Conservation (phyloP, 2,888 invertebrate species). For the Drosophila mercatorum region DNA sequence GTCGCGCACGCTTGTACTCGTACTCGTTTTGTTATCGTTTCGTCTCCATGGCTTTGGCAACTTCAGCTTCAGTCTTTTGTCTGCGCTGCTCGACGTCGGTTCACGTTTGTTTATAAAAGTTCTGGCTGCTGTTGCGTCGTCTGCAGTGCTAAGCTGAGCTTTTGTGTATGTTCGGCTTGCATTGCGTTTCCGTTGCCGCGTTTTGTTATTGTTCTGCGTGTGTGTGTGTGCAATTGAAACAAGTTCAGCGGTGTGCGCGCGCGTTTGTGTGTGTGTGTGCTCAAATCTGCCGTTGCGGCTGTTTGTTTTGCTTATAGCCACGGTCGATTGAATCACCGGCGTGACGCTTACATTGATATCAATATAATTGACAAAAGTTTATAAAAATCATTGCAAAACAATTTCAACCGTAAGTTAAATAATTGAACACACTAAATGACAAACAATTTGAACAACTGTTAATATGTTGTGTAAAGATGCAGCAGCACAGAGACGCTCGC, state of each 20-base stretch:
- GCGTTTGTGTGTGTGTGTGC: slow-evolving; percentile 25
- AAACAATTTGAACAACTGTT: slow-evolving; percentile 36
- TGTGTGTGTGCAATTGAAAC: slow-evolving; percentile 41
- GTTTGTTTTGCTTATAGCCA: slow-evolving; percentile 63
- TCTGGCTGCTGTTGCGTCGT: slow-evolving; percentile 40
- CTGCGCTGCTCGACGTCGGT: slow-evolving; percentile 59
- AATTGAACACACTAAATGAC: slow-evolving; percentile 26
- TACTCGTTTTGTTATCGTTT: slow-evolving; percentile 36
- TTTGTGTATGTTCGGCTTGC: slow-evolving; percentile 44
- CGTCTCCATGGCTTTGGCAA: slow-evolving; percentile 45
- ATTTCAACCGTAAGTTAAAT: slow-evolving; percentile 38
- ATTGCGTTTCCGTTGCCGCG: slow-evolving; percentile 41
- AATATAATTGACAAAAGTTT: slow-evolving; percentile 42
- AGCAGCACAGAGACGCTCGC: background rate
- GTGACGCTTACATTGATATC: slow-evolving; percentile 27
- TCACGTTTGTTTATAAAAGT: slow-evolving; percentile 39
- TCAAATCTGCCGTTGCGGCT: slow-evolving; percentile 60
- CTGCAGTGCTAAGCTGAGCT: slow-evolving; percentile 47
- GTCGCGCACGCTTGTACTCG: slow-evolving; percentile 13
- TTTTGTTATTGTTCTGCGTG: slow-evolving; percentile 47
- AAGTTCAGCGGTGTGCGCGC: slow-evolving; percentile 66
- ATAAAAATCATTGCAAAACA: slow-evolving; percentile 49
- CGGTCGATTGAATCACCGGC: slow-evolving; percentile 64
- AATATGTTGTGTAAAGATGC: slow-evolving; percentile 20
- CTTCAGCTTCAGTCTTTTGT: slow-evolving; percentile 72